These are phyloP conservation scores for Protodeltote pygarga DNA, from an alignment of 2,888 invertebrate species.

Conservation along the genomic window DNA sequence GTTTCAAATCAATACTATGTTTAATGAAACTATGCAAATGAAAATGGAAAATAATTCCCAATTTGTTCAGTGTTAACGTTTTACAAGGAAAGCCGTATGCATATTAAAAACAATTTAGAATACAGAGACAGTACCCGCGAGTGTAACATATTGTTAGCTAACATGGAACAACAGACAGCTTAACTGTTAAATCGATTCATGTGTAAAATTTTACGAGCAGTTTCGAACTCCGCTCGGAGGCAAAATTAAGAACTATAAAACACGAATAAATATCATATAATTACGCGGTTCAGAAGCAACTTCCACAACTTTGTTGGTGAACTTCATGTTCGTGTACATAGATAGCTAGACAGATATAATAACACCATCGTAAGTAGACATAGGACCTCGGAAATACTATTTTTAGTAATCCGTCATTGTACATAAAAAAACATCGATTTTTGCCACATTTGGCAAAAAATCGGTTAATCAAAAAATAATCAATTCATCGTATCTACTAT, in stretches of 20 bases:
- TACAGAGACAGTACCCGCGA: constrained; percentile 4
- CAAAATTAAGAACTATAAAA: constrained; percentile 32
- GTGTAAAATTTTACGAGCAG: constrained; percentile 33
- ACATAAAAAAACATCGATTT: too few species aligned
- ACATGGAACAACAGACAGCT: constrained; percentile 10
- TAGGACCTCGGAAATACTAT: not conserved
- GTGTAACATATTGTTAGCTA: constrained; percentile 7
- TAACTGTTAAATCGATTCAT: constrained; percentile 29
- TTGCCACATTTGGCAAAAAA: too few species aligned
- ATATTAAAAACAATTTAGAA: not conserved
- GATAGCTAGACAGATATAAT: not conserved
- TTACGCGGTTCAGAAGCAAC: constrained; percentile 33
- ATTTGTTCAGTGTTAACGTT: too few species aligned
- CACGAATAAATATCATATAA: constrained; percentile 40
- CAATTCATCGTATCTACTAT: too few species aligned
- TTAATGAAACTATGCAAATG: constrained; percentile 19
- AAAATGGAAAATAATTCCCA: constrained; percentile 12
- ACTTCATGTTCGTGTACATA: not conserved
- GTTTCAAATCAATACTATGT: constrained; percentile 21
- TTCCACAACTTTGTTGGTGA: constrained; percentile 5
- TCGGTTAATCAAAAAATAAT: too few species aligned
- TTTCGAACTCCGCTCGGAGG: constrained; percentile 11
- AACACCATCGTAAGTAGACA: constrained; percentile 1
- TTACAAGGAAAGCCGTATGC: too few species aligned
- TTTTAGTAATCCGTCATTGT: too few species aligned